Evolutionary conservation across 2,797 vertebrate genomes (phyloP).

Genomic region (Hoplostethus mediterraneus): DNA sequence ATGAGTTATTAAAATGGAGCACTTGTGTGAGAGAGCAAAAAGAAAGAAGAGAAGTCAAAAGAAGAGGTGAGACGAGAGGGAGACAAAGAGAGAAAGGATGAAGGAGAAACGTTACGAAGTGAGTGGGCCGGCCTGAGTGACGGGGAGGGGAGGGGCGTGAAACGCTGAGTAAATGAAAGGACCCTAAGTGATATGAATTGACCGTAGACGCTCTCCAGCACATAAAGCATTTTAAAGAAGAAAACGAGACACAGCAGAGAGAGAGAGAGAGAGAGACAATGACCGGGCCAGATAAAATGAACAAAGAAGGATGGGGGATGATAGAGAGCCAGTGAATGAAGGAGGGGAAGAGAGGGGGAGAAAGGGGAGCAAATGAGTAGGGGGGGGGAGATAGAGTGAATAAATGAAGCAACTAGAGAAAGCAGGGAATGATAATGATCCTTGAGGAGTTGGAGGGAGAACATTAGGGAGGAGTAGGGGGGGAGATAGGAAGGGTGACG

Average conservation of each 20-base stretch:
- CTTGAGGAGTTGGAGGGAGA: constrained; percentile 57
- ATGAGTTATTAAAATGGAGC: constrained; percentile 27
- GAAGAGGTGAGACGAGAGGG: constrained; percentile 37
- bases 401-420: constrained; percentile 67
- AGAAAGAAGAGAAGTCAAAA: constrained; percentile 5
- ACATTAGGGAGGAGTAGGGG: constrained; percentile 59
- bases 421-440: constrained; percentile 69
- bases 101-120: constrained; percentile 50
- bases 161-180: constrained; percentile 61
- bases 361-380: not conserved
- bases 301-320: not conserved
- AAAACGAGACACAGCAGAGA: constrained; percentile 14
- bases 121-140: constrained; percentile 41
- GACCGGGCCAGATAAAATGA: constrained; percentile 18
- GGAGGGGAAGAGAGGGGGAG: constrained; percentile 22
- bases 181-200: constrained; percentile 50
- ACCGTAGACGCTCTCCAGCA: constrained; percentile 25
- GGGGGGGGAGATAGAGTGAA: constrained; percentile 57
- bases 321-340: not conserved
- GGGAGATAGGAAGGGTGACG: constrained; percentile 70
- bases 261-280: not conserved
- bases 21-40: constrained; percentile 23
- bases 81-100: constrained; percentile 37
- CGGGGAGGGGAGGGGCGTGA: constrained; percentile 30
- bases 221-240: constrained; percentile 38